Percentiles rank a stretch among this genome's conserved stretches.
Evolutionary conservation across 2,113 vertebrate genomes (phyloP).

Genomic region (Rousettus leschenaultii): DNA sequence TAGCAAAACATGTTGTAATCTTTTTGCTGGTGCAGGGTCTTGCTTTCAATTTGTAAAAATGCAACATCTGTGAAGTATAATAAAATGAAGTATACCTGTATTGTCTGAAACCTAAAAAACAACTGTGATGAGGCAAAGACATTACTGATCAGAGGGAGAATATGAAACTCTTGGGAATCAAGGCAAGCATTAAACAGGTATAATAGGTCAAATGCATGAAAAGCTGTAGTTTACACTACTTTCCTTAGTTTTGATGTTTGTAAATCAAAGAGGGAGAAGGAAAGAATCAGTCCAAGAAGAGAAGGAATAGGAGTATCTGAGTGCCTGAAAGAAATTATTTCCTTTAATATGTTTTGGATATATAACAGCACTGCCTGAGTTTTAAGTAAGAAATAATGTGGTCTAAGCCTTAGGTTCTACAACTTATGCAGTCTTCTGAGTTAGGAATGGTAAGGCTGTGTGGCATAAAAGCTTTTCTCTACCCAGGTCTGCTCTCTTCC

Average conservation of each 20-base stretch:
- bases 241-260: neutral
- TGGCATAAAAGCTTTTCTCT: neutral
- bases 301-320: neutral
- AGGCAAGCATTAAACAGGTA: neutral
- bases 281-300: neutral
- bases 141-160: neutral
- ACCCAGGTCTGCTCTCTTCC: neutral
- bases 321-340: neutral
- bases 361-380: neutral
- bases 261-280: neutral
- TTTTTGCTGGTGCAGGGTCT: neutral
- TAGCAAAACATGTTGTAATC: neutral
- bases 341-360: neutral
- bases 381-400: neutral
- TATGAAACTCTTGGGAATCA: neutral
- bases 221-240: neutral
- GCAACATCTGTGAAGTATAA: neutral
- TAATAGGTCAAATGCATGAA: neutral
- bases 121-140: neutral
- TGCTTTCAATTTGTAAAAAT: neutral
- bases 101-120: slow-evolving; percentile 4
- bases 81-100: neutral
- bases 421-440: neutral
- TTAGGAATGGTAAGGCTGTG: neutral
- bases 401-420: neutral